These are phyloP conservation scores for Microcebus jonahi DNA, from an alignment of 2,113 vertebrate species.

Conservation along the genomic window DNA sequence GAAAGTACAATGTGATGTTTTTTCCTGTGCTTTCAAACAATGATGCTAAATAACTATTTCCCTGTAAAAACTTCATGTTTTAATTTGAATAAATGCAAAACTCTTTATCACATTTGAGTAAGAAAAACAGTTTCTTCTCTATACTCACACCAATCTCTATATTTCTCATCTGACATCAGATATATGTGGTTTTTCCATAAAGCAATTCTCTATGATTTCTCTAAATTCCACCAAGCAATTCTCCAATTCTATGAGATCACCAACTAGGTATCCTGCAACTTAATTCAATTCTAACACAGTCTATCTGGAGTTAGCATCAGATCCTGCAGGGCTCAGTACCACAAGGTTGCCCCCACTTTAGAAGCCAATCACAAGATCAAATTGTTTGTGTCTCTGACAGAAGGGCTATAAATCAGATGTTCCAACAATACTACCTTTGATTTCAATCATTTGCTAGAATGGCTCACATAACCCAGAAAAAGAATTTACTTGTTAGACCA, in stretches of 20 bases:
- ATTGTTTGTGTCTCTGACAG: background rate
- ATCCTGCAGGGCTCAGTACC: background rate
- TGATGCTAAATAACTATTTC: background rate
- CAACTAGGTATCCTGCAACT: background rate
- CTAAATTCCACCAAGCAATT: background rate
- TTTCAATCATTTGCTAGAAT: background rate
- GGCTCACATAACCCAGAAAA: background rate
- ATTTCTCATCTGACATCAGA: background rate
- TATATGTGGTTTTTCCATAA: background rate
- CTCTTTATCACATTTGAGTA: background rate
- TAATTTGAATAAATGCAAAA: background rate
- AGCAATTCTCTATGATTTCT: background rate
- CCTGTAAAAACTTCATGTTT: background rate
- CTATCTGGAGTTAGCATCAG: background rate
- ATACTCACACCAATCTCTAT: background rate
- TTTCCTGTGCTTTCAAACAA: background rate
- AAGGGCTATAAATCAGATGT: background rate
- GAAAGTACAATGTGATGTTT: background rate
- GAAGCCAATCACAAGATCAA: background rate
- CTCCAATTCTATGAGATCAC: background rate
- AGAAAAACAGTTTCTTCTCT: background rate
- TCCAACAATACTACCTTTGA: background rate
- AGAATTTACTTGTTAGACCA: background rate
- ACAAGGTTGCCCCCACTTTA: background rate
- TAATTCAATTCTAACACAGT: background rate